Conservation (phyloP, 2,797 vertebrate species). For the Coilia nasus region DNA sequence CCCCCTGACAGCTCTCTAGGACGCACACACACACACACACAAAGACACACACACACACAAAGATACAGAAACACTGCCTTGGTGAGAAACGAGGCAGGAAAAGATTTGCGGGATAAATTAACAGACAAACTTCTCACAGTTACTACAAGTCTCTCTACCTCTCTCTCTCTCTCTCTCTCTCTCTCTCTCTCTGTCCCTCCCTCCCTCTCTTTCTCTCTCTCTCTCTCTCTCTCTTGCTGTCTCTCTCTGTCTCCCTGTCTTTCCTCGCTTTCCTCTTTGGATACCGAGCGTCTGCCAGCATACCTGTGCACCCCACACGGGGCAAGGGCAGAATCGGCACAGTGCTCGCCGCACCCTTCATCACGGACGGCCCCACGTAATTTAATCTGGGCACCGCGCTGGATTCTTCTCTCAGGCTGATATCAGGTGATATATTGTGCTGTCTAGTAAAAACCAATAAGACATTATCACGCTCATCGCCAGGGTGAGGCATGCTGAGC, state of each 20-base stretch:
- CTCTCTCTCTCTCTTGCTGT: too few species aligned
- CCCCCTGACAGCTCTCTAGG: slow-evolving; percentile 1
- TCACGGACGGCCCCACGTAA: background rate
- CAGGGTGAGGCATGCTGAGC: background rate
- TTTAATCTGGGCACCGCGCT: background rate
- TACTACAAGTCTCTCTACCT: background rate
- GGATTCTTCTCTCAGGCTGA: background rate
- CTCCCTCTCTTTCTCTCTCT: too few species aligned
- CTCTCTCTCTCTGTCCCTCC: too few species aligned
- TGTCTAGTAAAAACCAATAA: slow-evolving; percentile 22
- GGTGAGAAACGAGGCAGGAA: slow-evolving; percentile 9
- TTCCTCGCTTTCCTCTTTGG: too few species aligned
- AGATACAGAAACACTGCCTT: slow-evolving; percentile 2
- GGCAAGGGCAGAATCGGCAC: background rate
- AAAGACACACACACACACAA: background rate
- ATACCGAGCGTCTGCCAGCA: too few species aligned
- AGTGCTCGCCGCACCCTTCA: background rate
- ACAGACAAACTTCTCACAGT: slow-evolving; percentile 8
- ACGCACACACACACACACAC: slow-evolving; percentile 13
- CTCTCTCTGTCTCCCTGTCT: too few species aligned
- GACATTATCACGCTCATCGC: slow-evolving; percentile 2
- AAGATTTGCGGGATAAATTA: background rate
- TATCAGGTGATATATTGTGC: slow-evolving; percentile 19
- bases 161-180: too few species aligned
- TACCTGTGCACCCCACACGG: too few species aligned